Evolutionary conservation across 1,140 invertebrate genomes (phyloP), one percentile per base, ranked within the genome.

Genomic region (Doryteuthis pealeii): DNA sequence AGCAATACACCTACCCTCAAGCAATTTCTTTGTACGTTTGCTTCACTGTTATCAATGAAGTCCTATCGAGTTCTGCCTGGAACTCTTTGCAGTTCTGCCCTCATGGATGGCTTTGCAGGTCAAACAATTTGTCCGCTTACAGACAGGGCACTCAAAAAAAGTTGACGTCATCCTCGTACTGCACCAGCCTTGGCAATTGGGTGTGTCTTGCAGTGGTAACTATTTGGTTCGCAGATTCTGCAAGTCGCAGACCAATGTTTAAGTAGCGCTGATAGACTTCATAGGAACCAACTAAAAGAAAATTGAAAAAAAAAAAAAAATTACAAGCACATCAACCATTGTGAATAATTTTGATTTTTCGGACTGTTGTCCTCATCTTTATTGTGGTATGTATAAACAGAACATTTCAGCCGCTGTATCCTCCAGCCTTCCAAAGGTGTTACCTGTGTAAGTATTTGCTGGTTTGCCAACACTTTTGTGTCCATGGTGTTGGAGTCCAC

Each of bases 121-220:
- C 62, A 97, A 89, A 87, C 96, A 98, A 88, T 96, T 97, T 66
- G 89, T 91, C 58, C 91, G 90, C 66, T 89, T 90, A 86, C 96
- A 98, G 10, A 96, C 93, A 1, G 94, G 94, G 87, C 95, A 97
- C 32, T 90, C 89, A 85, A 97, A 97, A 75, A 92, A 91, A 86
- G 94, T 94, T 68, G 96, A 94, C 75, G 94, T 93, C 80, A 96
- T 94, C 77, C 96, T 95, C 85, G 93, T 94, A 79, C 96, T 92
- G 83, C 94, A 96, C 94, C 95, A 97, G 22, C 94, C 94, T 49
- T 89, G 90, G 85, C 96, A 98, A 87, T 97, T 93, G 0, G 92
- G 91, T 0, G n/a, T n/a, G 95, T 95, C 87, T 95, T 94, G 87
- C 96, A 98, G 82, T 97, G 95, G 87, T 96, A 96, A 26, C 94